Base-by-base conservation (phyloP, 2,888 invertebrate species). In the Epinotia bilunana region DNA sequence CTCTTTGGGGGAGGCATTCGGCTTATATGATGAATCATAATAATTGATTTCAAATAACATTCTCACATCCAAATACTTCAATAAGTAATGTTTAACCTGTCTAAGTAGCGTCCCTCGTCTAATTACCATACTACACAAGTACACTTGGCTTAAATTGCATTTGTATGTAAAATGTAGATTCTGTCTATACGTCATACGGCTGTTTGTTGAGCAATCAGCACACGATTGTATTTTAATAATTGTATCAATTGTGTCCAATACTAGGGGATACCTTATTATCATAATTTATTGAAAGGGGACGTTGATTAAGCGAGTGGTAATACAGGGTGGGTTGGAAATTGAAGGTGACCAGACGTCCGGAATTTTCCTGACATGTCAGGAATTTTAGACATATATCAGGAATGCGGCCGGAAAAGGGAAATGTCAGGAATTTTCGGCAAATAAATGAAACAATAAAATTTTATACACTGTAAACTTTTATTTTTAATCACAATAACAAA, bases 141-240 rank as follows among this genome's bases (percentile, higher is more conserved):
- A 16, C 18, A 55, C 55, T 18, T 5, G 58, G 23, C n/a, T 69
- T 53, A 65, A 87, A 88, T 87, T 84, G 88, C 85, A 83, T 85
- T 85, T 82, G 79, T 79, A 80, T 87, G 87, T 88, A 83, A 80
- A 84, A 88, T 87, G 88, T 85, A 84, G 87, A 88, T 83, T 80
- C 78, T 77, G 81, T n/a, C 55, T 16, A 18, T 7, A 46, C 55
- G 28, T 23, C 75, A 72, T 75, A 71, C 12, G 43, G 60, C 28
- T 67, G 58, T 71, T 65, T 74, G 74, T 74, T 6, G 13, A 57
- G 46, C 73, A 73, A 73, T 73, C 67, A 63, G 33, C 28, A 18
- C 6, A 13, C n/a, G n/a, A 69, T 69, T 62, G 53, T 53, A 43
- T 55, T 43, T 43, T 53, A 73, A 61, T 33, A 65, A 73, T 65